phyloP scores from a whole-genome alignment of 2,888 invertebrate species.

The Amphipyra berbera region DNA sequence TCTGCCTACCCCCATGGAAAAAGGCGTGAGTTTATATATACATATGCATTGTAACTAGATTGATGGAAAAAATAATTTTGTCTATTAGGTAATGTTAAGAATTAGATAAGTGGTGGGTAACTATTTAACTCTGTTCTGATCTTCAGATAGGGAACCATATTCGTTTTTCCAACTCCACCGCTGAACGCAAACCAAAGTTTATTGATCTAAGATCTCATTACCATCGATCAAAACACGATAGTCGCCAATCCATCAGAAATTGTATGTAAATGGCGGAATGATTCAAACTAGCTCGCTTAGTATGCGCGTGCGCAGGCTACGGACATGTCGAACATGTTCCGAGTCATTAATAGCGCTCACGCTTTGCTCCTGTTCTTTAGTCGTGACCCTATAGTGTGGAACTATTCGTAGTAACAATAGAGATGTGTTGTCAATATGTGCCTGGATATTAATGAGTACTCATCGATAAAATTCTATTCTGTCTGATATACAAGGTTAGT shows the following conservation, averaged over 20 bases:
- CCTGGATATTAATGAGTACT: constrained; percentile 23
- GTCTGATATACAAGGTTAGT: too few species aligned
- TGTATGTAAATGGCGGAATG: constrained; percentile 55
- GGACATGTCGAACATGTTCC: constrained; percentile 45
- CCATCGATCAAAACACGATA: constrained; percentile 54
- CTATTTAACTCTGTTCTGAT: too few species aligned
- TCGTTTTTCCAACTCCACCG: background rate
- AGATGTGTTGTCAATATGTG: constrained; percentile 31
- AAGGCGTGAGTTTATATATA: too few species aligned
- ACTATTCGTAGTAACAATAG: constrained; percentile 30
- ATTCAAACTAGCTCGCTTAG: constrained; percentile 44
- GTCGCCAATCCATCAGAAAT: constrained; percentile 46
- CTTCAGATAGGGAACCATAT: too few species aligned
- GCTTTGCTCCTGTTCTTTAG: constrained; percentile 53
- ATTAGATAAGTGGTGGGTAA: too few species aligned
- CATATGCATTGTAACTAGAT: background rate
- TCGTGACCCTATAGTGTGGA: constrained; percentile 44
- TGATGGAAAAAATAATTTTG: background rate
- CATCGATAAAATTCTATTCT: too few species aligned
- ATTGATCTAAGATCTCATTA: constrained; percentile 58
- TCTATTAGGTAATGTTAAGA: background rate
- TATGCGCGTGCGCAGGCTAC: constrained; percentile 41
- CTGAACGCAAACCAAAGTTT: constrained; percentile 40
- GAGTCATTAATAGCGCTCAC: constrained; percentile 39
- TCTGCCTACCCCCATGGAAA: too few species aligned